A percentile compares a stretch with the other conserved stretches of the same genome.
These are phyloP conservation scores for Sebastes glaucus DNA, from an alignment of 2,797 vertebrate species.

Conservation along the genomic window DNA sequence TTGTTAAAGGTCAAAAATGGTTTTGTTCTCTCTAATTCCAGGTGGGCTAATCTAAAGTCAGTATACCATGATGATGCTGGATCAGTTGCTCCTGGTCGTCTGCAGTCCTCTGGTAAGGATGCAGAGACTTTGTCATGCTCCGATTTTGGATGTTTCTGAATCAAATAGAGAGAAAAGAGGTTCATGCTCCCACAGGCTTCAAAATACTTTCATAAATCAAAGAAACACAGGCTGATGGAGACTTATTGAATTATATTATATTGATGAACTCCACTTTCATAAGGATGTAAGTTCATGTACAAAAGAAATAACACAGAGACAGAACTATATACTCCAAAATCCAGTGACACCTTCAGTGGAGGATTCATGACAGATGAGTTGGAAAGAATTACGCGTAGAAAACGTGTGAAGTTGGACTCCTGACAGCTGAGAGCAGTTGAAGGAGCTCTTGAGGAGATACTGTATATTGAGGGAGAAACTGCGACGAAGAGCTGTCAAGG, in stretches of 20 bases:
- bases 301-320: background rate
- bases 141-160: background rate
- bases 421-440: slow-evolving; percentile 17
- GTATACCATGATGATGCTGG: background rate
- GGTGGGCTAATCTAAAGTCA: background rate
- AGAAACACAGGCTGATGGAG: background rate
- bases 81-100: background rate
- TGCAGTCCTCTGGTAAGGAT: background rate
- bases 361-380: background rate
- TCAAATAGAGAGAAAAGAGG: background rate
- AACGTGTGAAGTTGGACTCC: background rate
- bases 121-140: background rate
- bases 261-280: background rate
- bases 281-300: background rate
- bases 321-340: background rate
- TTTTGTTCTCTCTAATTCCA: background rate
- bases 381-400: slow-evolving; percentile 4
- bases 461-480: background rate
- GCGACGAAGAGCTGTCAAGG: slow-evolving; percentile 17
- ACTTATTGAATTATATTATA: background rate
- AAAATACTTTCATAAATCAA: background rate
- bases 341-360: background rate
- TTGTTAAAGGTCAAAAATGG: background rate
- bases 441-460: background rate
- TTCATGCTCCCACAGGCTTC: background rate